A percentile compares a stretch with the other conserved stretches of the same genome.
These are phyloP conservation scores for Andrena minutula DNA, from an alignment of 2,888 invertebrate genomes.

Conservation along the genomic window DNA sequence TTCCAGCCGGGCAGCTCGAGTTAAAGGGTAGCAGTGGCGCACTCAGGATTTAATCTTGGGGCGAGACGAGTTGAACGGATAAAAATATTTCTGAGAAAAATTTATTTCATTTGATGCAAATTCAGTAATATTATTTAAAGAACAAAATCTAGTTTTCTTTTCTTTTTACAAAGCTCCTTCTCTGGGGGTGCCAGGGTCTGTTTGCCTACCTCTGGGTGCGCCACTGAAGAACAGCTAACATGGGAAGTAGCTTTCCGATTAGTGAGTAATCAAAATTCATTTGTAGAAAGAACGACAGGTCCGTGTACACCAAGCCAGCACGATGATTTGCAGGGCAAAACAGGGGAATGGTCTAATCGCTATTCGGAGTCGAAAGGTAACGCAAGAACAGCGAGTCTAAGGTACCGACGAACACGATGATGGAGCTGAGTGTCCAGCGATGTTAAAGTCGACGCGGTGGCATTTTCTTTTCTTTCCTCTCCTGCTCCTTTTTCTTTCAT, in stretches of 20 bases:
- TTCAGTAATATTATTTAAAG: too few relatives aligned
- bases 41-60: too few relatives aligned
- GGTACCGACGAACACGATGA: constrained; percentile 30
- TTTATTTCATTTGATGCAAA: too few relatives aligned
- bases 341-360: constrained; percentile 30
- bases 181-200: too few relatives aligned
- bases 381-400: constrained; percentile 43
- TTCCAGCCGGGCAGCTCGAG: background rate
- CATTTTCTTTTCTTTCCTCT: background rate
- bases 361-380: constrained; percentile 50
- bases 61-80: too few relatives aligned
- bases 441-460: constrained; percentile 1
- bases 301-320: background rate
- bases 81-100: too few relatives aligned
- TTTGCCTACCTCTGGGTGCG: too few relatives aligned
- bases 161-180: too few relatives aligned
- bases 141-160: too few relatives aligned
- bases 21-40: too few relatives aligned
- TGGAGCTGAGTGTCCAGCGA: constrained; percentile 18
- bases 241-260: background rate
- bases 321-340: background rate
- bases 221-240: too few relatives aligned
- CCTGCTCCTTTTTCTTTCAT: constrained; percentile 13
- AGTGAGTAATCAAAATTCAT: background rate
- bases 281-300: background rate